Evolutionary conservation across 2,888 invertebrate species (phyloP).

Genomic region (Polydrusus pterygomalis): DNA sequence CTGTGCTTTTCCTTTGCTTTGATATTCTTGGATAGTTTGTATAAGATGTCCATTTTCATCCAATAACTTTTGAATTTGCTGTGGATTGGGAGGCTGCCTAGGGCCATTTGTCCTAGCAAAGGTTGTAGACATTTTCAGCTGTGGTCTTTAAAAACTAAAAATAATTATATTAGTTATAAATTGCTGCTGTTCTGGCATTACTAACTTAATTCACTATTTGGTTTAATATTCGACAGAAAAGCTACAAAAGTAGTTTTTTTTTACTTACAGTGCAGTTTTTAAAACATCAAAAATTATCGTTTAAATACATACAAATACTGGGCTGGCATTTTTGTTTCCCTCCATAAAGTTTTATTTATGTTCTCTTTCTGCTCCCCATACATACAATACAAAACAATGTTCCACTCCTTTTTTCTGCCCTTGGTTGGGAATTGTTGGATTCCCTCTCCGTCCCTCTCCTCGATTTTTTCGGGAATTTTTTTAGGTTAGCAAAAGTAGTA

Average conservation of each 20-base stretch:
- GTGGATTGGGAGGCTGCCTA: constrained; percentile 85
- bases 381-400: not conserved
- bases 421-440: too few relatives aligned
- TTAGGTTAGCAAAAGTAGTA: constrained; percentile 22
- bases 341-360: not conserved
- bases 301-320: not conserved
- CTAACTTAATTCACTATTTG: not conserved
- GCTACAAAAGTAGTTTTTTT: too few relatives aligned
- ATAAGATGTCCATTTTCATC: constrained; percentile 98
- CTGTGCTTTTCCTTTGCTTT: constrained; percentile 94
- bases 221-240: too few relatives aligned
- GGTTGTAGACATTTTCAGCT: constrained; percentile 80
- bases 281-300: not conserved
- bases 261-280: not conserved
- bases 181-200: not conserved
- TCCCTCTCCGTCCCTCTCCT: too few relatives aligned
- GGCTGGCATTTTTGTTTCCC: not conserved
- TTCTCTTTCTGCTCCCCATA: too few relatives aligned
- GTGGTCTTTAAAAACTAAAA: constrained; percentile 1
- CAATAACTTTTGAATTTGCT: constrained; percentile 95
- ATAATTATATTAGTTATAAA: not conserved
- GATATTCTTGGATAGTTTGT: constrained; percentile 97
- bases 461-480: too few relatives aligned
- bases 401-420: not conserved
- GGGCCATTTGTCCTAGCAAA: constrained; percentile 84